A percentile compares a stretch with the other conserved stretches of the same genome.
These are phyloP conservation scores for Amphipoea oculea DNA, from an alignment of 2,888 invertebrate genomes.

Conservation along the genomic window DNA sequence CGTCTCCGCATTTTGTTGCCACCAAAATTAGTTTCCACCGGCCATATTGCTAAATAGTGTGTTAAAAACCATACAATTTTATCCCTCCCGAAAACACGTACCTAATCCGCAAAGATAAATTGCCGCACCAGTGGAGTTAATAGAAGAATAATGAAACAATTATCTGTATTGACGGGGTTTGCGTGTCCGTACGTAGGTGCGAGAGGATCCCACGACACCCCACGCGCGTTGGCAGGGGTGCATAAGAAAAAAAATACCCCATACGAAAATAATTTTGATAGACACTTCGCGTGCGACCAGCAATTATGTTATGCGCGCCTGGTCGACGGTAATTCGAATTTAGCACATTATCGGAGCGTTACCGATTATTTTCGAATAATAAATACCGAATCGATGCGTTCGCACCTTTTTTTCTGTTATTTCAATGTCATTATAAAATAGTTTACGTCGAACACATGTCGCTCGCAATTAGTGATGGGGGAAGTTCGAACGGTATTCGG, in stretches of 20 bases:
- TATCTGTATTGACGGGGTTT: constrained; percentile 85
- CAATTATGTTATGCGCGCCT: constrained; percentile 83
- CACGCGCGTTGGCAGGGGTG: constrained; percentile 76
- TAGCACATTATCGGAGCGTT: constrained; percentile 88
- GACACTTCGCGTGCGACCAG: constrained; percentile 89
- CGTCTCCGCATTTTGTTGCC: constrained; percentile 79
- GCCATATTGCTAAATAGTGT: constrained; percentile 67
- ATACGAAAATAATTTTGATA: constrained; percentile 89
- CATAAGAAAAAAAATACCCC: constrained; percentile 83
- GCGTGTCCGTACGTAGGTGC: constrained; percentile 80
- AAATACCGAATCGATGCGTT: constrained; percentile 81
- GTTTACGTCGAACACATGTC: constrained; percentile 76
- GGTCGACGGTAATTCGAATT: constrained; percentile 82
- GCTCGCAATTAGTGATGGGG: constrained; percentile 67
- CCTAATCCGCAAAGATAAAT: constrained; percentile 79
- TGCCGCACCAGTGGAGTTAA: constrained; percentile 86
- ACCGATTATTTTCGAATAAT: constrained; percentile 83
- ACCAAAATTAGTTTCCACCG: constrained; percentile 75
- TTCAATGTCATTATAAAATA: constrained; percentile 82
- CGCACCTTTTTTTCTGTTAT: constrained; percentile 82
- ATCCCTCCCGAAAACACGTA: constrained; percentile 61
- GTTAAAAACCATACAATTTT: constrained; percentile 68
- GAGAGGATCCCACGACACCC: constrained; percentile 79
- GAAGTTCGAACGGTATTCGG: constrained; percentile 32
- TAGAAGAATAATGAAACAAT: constrained; percentile 90